Percentiles rank a stretch among this genome's conserved stretches.
These are phyloP conservation scores for Drosophila helvetica DNA, from an alignment of 2,888 invertebrate species.

Conservation along the genomic window DNA sequence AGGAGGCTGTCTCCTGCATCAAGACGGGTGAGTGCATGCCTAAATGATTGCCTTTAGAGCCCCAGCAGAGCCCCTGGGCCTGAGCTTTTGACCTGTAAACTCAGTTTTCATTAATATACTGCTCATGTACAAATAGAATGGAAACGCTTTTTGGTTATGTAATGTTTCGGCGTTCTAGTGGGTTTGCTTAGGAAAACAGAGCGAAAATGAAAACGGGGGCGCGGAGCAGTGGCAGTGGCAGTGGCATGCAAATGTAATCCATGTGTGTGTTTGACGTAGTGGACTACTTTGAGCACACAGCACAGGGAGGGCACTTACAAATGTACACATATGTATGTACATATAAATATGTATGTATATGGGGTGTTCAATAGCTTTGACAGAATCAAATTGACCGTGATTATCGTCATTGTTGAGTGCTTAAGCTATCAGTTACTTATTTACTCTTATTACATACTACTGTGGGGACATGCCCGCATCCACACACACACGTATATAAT, in stretches of 20 bases:
- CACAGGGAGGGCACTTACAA: slow-evolving; percentile 14
- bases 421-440: slow-evolving; percentile 47
- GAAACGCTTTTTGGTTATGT: slow-evolving; percentile 58
- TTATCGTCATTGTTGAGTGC: slow-evolving; percentile 27
- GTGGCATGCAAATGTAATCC: slow-evolving; percentile 35
- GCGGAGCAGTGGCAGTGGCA: slow-evolving; percentile 2
- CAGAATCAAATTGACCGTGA: slow-evolving; percentile 49
- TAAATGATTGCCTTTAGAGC: background rate
- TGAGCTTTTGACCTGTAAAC: background rate
- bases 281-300: slow-evolving; percentile 43
- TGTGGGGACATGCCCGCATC: no score
- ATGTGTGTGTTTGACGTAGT: slow-evolving; percentile 42
- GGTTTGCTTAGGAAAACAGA: slow-evolving; percentile 43
- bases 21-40: slow-evolving; percentile 89
- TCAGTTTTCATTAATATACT: slow-evolving; percentile 5
- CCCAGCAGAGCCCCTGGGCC: background rate
- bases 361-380: slow-evolving; percentile 15
- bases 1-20: slow-evolving; percentile 91
- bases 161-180: slow-evolving; percentile 41
- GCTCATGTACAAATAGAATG: background rate
- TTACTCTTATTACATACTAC: background rate
- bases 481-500: slow-evolving; percentile 28
- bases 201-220: slow-evolving; percentile 28
- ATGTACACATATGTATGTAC: slow-evolving; percentile 15
- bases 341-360: background rate